Base-by-base conservation (phyloP, 2,888 invertebrate species). In the Yponomeuta plumbellus region DNA sequence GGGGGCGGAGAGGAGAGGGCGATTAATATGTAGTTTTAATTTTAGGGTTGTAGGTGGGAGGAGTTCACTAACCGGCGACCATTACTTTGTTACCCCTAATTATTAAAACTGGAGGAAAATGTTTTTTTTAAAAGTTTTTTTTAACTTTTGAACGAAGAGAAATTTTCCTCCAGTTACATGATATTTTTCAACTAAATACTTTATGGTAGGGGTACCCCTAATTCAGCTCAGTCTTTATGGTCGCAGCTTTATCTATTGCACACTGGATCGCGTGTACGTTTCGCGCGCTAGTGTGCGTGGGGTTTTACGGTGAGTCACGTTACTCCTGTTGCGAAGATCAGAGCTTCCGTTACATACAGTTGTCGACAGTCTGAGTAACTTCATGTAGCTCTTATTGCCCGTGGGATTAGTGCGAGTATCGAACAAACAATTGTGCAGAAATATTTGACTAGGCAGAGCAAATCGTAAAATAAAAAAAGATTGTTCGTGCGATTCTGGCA, bases 281-380 rank as follows among this genome's bases (percentile, higher is more conserved):
- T n/a, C 5, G 23, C 22, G 22, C 79, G 80, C 81, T 77, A 80
- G 83, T 79, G 79, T 80, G 80, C 66, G 74, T 72, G 70, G 88
- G 88, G 73, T 74, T 88, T 86, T 79, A 80, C 88, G 72, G 76
- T 90, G 90, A 90, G 74, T 90, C 90, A 90, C 78, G 13, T 26
- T 13, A 44, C 62, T n/a, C 13, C 59, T 62, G 39, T 59, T 59
- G 59, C 20, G 59, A 11, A 52, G 44, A 52, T 52, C 44, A 17
- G 13, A 52, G 44, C 44, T 52, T 52, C 13, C 44, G 13, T 52
- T 52, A 52, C 13, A 4, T 17, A 52, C 10, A 13, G 13, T 17
- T 13, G 44, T 52, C 34, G 34, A 34, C 34, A 34, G 34, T 6
- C 34, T 34, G 5, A 1, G 5, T 10, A 34, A 8, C 34, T 34